Evolutionary conservation across 2,797 vertebrate species (phyloP).

Genomic region (Lateolabrax maculatus): DNA sequence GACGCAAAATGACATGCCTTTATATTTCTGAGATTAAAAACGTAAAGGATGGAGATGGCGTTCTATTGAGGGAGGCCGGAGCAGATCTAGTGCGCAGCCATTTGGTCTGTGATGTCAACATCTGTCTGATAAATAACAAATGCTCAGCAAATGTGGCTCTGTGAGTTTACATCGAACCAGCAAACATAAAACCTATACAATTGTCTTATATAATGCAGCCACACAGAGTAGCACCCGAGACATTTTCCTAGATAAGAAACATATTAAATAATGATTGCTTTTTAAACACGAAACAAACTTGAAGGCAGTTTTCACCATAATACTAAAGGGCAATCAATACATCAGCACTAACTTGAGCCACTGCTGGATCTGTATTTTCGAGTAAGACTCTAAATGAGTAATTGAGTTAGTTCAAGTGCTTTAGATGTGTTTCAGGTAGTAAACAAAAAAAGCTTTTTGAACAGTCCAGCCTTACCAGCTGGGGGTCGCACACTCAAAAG

Average conservation of each 20-base stretch:
- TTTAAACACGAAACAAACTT: constrained; percentile 34
- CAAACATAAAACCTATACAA: not conserved
- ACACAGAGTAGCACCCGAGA: not conserved
- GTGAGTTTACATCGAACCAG: not conserved
- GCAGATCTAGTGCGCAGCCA: too few relatives aligned
- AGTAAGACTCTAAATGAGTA: constrained; percentile 31
- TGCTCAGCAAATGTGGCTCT: constrained; percentile 11
- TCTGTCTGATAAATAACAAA: constrained; percentile 23
- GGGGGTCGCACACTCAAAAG: constrained; percentile 50
- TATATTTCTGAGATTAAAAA: too few relatives aligned
- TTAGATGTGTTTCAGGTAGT: constrained; percentile 13
- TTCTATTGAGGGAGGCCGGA: too few relatives aligned
- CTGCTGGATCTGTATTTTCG: not conserved
- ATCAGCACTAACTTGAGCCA: not conserved
- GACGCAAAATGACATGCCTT: too few relatives aligned
- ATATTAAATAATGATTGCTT: not conserved
- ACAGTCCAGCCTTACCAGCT: constrained; percentile 29
- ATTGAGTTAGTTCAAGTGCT: constrained; percentile 27
- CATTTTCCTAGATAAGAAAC: not conserved
- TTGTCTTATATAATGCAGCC: not conserved
- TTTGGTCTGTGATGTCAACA: too few relatives aligned
- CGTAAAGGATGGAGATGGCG: too few relatives aligned
- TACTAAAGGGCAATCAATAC: constrained; percentile 23
- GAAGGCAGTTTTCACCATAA: not conserved
- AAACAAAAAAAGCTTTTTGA: constrained; percentile 53